phyloP scores from a whole-genome alignment of 2,113 vertebrate genomes.

The Tricholaema leucomelas region DNA sequence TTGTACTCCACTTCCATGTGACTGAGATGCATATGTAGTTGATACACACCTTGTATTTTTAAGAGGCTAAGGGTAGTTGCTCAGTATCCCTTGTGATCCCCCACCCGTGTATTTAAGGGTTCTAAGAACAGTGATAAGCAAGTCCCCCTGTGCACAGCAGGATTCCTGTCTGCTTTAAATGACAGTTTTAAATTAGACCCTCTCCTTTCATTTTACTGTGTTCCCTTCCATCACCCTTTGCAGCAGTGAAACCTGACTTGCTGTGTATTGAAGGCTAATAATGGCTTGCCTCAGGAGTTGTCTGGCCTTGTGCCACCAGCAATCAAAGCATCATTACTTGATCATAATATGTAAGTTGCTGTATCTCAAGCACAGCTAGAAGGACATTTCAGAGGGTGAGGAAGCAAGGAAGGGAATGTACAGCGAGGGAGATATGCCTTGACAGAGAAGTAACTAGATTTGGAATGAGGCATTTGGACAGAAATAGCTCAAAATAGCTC shows the following conservation, averaged over 20 bases:
- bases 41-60: background rate
- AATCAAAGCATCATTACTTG: background rate
- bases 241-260: background rate
- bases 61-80: background rate
- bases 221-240: background rate
- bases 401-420: background rate
- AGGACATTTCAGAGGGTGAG: background rate
- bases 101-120: background rate
- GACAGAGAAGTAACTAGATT: background rate
- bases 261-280: background rate
- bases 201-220: conserved; percentile 12
- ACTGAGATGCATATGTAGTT: background rate
- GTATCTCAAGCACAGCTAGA: background rate
- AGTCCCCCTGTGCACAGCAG: background rate
- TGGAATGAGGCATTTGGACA: background rate
- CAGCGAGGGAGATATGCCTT: background rate
- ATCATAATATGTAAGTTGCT: background rate
- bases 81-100: rapidly evolving
- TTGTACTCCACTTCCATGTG: background rate
- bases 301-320: conserved; percentile 23
- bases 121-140: background rate
- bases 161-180: background rate
- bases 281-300: conserved; percentile 23
- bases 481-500: background rate
- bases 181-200: background rate